phyloP scores from a whole-genome alignment of 1,140 invertebrate species.

The Panagrolaimus sp. region DNA sequence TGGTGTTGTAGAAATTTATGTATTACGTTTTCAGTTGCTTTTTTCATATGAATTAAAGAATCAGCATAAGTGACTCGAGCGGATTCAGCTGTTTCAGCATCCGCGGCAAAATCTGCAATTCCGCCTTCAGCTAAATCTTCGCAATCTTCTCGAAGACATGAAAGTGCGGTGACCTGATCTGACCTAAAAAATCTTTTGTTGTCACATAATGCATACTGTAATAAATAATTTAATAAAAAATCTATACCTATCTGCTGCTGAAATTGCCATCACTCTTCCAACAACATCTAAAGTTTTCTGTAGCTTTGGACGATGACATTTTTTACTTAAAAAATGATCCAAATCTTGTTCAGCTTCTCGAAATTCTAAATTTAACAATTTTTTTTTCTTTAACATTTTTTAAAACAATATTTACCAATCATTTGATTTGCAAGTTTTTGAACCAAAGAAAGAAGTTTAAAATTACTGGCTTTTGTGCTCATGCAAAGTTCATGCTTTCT shows the following conservation, averaged over 20 bases:
- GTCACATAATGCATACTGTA: too few relatives aligned
- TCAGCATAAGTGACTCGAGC: background rate
- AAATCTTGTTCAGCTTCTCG: background rate
- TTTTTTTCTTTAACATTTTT: background rate
- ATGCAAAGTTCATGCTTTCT: conserved; percentile 6
- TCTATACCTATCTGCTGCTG: background rate
- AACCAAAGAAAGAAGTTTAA: background rate
- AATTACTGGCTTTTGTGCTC: background rate
- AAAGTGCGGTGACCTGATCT: background rate
- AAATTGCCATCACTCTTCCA: background rate
- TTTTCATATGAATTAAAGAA: background rate
- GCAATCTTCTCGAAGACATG: background rate
- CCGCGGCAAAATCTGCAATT: background rate
- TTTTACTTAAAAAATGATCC: background rate
- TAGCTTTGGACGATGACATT: background rate
- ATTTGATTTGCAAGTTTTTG: conserved; percentile 7
- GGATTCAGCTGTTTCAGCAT: background rate
- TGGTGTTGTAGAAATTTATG: background rate
- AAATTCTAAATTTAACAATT: background rate
- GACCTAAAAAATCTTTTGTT: background rate
- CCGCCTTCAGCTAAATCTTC: conserved; percentile 6
- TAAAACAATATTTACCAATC: background rate
- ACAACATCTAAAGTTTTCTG: conserved; percentile 6
- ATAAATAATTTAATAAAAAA: too few relatives aligned
- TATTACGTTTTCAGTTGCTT: background rate